These are phyloP conservation scores for Xanthorhoe spadicearia DNA, from an alignment of 2,888 invertebrate species.

Conservation along the genomic window DNA sequence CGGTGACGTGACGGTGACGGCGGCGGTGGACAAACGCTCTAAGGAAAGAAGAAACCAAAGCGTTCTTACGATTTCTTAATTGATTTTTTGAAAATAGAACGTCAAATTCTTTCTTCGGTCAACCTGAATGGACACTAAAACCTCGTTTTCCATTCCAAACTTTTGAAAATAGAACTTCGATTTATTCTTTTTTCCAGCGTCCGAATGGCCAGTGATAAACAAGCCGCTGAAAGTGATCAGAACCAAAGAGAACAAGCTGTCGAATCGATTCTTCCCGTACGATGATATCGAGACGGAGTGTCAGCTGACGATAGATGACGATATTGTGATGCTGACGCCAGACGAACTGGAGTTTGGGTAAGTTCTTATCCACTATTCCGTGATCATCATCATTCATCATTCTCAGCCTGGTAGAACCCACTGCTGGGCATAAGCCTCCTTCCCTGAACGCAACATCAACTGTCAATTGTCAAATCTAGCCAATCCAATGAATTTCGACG, in stretches of 20 bases:
- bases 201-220: constrained; percentile 94
- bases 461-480: too few relatives aligned
- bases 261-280: constrained; percentile 98
- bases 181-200: constrained; percentile 83
- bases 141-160: too few relatives aligned
- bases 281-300: constrained; percentile 98
- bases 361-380: constrained; percentile 55
- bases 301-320: constrained; percentile 97
- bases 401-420: too few relatives aligned
- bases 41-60: too few relatives aligned
- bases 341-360: constrained; percentile 98
- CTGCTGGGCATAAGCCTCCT: too few relatives aligned
- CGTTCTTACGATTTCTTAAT: neutral
- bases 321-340: constrained; percentile 97
- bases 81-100: neutral
- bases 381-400: too few relatives aligned
- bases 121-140: too few relatives aligned
- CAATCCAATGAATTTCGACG: too few relatives aligned
- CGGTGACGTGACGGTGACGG: too few relatives aligned
- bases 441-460: neutral
- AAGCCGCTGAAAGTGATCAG: constrained; percentile 96
- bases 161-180: constrained; percentile 6
- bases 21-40: too few relatives aligned
- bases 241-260: constrained; percentile 95
- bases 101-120: too few relatives aligned